Conservation (phyloP, 2,797 vertebrate genomes). For the Labeo calbasu region DNA sequence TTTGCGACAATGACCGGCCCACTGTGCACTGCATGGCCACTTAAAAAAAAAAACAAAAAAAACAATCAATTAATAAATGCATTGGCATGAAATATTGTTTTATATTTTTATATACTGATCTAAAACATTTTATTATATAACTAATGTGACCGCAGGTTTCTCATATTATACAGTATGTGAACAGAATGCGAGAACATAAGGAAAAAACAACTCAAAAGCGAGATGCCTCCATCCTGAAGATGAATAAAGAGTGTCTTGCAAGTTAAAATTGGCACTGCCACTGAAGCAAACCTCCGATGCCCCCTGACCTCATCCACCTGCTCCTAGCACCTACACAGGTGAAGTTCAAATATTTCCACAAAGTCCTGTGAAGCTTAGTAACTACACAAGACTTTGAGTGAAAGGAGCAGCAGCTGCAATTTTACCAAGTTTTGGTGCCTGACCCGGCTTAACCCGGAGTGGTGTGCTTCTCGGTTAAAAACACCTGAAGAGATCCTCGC, state of each 20-base stretch:
- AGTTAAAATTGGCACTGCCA: conserved; percentile 29
- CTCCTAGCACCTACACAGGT: conserved; percentile 4
- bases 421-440: conserved; percentile 40
- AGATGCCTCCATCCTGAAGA: background rate
- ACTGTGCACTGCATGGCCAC: background rate
- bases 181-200: background rate
- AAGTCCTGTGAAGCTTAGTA: conserved; percentile 13
- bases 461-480: conserved; percentile 16
- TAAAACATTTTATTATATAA: background rate
- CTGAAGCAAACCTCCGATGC: conserved; percentile 22
- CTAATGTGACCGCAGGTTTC: background rate
- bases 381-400: background rate
- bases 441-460: conserved; percentile 10
- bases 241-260: conserved; percentile 9
- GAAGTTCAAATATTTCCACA: conserved; percentile 19
- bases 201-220: background rate
- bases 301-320: conserved; percentile 33
- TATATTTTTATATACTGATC: background rate
- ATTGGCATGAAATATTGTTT: background rate
- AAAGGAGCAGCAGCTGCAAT: conserved; percentile 28
- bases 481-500: conserved; percentile 35
- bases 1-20: background rate
- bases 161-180: background rate
- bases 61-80: background rate
- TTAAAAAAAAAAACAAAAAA: background rate